Conservation (phyloP, 2,888 invertebrate species). For the Pasiphila rectangulata region DNA sequence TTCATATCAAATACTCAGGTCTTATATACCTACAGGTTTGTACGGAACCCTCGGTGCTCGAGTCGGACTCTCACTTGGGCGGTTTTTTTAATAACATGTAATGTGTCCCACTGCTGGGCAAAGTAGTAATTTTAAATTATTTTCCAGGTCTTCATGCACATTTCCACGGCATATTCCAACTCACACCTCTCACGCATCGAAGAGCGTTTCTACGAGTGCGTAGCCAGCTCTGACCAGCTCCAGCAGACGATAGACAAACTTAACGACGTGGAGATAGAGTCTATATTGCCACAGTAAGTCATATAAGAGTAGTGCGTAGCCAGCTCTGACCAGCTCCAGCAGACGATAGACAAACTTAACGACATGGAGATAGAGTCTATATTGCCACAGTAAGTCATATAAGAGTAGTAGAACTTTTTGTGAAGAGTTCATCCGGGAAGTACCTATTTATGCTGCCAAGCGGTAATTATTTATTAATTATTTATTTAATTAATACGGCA, state of each 20-base stretch:
- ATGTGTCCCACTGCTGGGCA: no score
- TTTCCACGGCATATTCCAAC: slow-evolving; percentile 91
- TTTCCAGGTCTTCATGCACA: slow-evolving; percentile 84
- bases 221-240: slow-evolving; percentile 74
- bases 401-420: no score
- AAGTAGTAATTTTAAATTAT: neutral
- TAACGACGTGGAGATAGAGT: slow-evolving; percentile 68
- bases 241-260: slow-evolving; percentile 70
- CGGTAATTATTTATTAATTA: no score
- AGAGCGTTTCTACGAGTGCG: slow-evolving; percentile 84
- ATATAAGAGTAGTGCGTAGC: slow-evolving; percentile 75
- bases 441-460: no score
- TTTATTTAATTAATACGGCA: no score
- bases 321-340: slow-evolving; percentile 73
- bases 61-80: no score
- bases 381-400: slow-evolving; percentile 80
- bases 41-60: no score
- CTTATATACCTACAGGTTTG: no score
- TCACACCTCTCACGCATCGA: slow-evolving; percentile 81
- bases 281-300: slow-evolving; percentile 79
- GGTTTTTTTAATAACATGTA: no score
- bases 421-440: no score
- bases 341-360: slow-evolving; percentile 69
- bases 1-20: no score
- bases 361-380: slow-evolving; percentile 69